Conservation (phyloP, 1,140 invertebrate species). For the Danaus plexippus region DNA sequence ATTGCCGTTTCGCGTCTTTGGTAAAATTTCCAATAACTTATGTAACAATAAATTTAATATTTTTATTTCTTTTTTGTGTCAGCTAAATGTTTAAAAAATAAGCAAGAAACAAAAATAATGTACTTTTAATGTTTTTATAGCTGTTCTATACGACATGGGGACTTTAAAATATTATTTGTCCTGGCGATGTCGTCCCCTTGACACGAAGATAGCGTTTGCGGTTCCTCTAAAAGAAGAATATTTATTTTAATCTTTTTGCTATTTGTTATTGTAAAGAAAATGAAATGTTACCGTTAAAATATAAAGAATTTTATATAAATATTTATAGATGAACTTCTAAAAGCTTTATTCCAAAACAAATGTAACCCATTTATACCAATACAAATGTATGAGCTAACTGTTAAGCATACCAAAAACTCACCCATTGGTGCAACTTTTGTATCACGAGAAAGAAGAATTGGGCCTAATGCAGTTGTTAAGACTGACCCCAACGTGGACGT, state of each 20-base stretch:
- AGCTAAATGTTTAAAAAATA: slow-evolving; percentile 4
- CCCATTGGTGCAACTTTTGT: slow-evolving; percentile 48
- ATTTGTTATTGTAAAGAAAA: too few relatives aligned
- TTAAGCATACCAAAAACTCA: slow-evolving; percentile 13
- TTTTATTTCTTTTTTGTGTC: too few relatives aligned
- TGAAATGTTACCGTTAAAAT: too few relatives aligned
- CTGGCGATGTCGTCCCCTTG: slow-evolving; percentile 21
- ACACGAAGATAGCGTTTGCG: slow-evolving; percentile 27
- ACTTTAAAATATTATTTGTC: slow-evolving; percentile 27
- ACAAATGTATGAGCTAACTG: too few relatives aligned
- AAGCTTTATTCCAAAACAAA: too few relatives aligned
- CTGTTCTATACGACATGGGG: slow-evolving; percentile 35
- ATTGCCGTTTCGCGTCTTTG: too few relatives aligned
- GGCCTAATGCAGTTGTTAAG: slow-evolving; percentile 48
- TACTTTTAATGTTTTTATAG: slow-evolving; percentile 27
- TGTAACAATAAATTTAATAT: too few relatives aligned
- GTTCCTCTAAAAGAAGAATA: not conserved
- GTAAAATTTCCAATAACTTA: too few relatives aligned
- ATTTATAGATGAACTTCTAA: too few relatives aligned
- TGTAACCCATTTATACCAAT: too few relatives aligned
- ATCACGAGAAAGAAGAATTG: slow-evolving; percentile 47
- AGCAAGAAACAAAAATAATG: not conserved
- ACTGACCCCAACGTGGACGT: slow-evolving; percentile 52
- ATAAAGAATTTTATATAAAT: too few relatives aligned
- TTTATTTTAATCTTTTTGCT: too few relatives aligned